Evolutionary conservation across 2,888 invertebrate genomes (phyloP).

Genomic region (Hybos culiciformis): DNA sequence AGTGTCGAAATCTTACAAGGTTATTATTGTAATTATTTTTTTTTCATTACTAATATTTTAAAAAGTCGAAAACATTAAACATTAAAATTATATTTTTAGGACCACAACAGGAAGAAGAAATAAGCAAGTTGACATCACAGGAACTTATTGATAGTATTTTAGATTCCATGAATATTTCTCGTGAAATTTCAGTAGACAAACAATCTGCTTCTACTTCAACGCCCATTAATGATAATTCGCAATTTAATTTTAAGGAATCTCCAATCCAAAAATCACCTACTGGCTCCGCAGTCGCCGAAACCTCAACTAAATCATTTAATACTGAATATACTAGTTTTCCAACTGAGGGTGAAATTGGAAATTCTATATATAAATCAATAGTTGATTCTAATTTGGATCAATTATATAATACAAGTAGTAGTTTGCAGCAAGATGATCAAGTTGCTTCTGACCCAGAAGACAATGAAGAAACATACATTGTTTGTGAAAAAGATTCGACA

Average conservation of each 20-base stretch:
- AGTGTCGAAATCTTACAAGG: constrained; percentile 43
- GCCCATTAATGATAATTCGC: constrained; percentile 15
- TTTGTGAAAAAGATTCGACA: constrained; percentile 22
- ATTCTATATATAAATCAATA: constrained; percentile 12
- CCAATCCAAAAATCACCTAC: constrained; percentile 10
- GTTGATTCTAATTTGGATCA: no score
- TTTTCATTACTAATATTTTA: no score
- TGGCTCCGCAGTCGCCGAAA: background rate
- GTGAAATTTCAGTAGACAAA: background rate
- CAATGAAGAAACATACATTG: constrained; percentile 31
- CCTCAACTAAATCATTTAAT: background rate
- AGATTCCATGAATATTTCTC: constrained; percentile 17
- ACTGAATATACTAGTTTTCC: constrained; percentile 4
- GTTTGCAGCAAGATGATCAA: constrained; percentile 15
- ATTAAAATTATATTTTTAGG: no score
- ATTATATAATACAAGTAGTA: no score
- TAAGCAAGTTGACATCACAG: constrained; percentile 18
- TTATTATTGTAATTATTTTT: no score
- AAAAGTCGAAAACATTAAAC: no score
- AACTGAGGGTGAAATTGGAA: constrained; percentile 17
- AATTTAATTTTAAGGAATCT: constrained; percentile 17
- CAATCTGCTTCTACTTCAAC: constrained; percentile 18
- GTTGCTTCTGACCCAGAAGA: constrained; percentile 35
- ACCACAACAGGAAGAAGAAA: background rate
- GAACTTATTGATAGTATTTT: constrained; percentile 25